Evolutionary conservation across 2,113 vertebrate species (phyloP).

Genomic region (Colinus virginianus): DNA sequence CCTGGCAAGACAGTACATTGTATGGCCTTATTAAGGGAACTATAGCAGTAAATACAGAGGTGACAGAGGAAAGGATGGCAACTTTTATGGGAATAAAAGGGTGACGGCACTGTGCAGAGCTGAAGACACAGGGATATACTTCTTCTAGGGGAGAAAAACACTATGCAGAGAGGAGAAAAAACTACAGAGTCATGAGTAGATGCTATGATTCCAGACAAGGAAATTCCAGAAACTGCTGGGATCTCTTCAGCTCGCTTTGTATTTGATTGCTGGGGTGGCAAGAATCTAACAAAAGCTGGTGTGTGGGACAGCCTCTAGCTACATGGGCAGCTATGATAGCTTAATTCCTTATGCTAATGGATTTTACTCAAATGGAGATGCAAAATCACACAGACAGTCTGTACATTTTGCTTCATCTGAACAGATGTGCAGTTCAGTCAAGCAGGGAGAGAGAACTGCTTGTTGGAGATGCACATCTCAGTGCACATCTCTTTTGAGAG

Average conservation of each 20-base stretch:
- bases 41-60: not conserved
- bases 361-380: not conserved
- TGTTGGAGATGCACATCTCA: not conserved
- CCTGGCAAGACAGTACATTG: not conserved
- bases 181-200: not conserved
- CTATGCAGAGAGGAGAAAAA: not conserved
- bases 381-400: not conserved
- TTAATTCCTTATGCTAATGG: slow-evolving; percentile 1
- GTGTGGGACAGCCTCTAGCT: not conserved
- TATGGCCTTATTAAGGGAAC: not conserved
- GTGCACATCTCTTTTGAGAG: not conserved
- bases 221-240: slow-evolving; percentile 7
- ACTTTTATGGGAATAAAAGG: not conserved
- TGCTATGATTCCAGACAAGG: not conserved
- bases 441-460: not conserved
- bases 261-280: slow-evolving; percentile 19
- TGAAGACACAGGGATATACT: not conserved
- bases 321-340: not conserved
- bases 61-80: not conserved
- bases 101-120: not conserved
- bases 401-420: not conserved
- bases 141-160: not conserved
- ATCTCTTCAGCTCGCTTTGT: slow-evolving; percentile 37
- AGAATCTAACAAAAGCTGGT: not conserved
- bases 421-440: not conserved